Conservation (phyloP, 2,113 vertebrate genomes). For the Rhabdomys dilectus region DNA sequence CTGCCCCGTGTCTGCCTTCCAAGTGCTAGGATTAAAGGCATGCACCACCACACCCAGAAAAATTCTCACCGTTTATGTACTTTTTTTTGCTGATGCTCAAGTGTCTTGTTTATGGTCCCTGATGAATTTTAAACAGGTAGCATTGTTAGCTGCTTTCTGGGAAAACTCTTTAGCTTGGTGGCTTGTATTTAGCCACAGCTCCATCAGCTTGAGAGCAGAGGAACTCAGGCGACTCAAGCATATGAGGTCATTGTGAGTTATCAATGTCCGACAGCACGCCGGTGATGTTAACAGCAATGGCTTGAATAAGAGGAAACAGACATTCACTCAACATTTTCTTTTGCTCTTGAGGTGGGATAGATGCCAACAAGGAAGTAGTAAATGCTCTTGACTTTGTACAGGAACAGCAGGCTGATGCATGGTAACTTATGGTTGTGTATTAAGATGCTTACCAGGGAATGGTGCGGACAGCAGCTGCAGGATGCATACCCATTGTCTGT, state of each 20-base stretch:
- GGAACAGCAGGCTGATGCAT: too few relatives aligned
- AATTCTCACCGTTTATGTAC: not conserved
- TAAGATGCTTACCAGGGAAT: not conserved
- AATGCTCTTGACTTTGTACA: not conserved
- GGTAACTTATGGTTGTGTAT: not conserved
- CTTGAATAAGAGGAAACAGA: not conserved
- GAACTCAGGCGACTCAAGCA: not conserved
- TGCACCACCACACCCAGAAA: not conserved
- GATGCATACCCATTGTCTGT: constrained; percentile 1
- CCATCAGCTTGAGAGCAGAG: too few relatives aligned
- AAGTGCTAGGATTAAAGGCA: not conserved
- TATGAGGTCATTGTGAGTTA: not conserved
- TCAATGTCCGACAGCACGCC: not conserved
- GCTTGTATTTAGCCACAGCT: not conserved
- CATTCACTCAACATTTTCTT: not conserved
- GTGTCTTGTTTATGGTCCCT: not conserved
- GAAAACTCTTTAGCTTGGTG: not conserved
- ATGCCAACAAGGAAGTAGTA: constrained; percentile 12
- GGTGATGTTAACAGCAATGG: not conserved
- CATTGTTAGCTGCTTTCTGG: too few relatives aligned
- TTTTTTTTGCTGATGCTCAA: not conserved
- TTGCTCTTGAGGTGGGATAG: not conserved
- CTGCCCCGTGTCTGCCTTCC: not conserved
- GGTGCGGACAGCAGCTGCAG: not conserved
- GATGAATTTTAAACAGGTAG: not conserved